Conservation (phyloP, 2,888 invertebrate species). For the Notodonta ziczac region DNA sequence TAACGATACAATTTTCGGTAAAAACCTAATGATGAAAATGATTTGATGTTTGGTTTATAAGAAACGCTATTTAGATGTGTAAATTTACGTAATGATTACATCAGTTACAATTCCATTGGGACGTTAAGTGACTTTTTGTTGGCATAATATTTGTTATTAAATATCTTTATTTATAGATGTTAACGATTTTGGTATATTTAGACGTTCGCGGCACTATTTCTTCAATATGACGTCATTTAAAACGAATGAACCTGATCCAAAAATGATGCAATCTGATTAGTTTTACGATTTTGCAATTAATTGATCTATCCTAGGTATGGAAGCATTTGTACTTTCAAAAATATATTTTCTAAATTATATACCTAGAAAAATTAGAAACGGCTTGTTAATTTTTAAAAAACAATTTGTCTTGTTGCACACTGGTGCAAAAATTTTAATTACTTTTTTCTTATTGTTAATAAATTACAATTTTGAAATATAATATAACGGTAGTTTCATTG, state of each 20-base stretch:
- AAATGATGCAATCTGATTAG: slow-evolving; percentile 2
- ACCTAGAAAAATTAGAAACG: background rate
- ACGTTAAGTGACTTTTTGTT: no score
- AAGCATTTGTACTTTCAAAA: background rate
- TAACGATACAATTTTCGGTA: no score
- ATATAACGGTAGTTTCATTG: background rate
- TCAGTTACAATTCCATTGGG: no score
- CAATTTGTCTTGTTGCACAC: background rate
- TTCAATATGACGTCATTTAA: background rate
- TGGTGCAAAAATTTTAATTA: background rate
- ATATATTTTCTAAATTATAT: slow-evolving; percentile 6
- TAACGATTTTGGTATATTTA: no score
- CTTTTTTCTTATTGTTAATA: background rate
- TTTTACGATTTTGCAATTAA: background rate
- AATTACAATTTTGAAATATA: background rate
- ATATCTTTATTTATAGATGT: no score
- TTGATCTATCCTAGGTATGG: background rate
- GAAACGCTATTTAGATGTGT: no score
- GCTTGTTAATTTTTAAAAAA: background rate
- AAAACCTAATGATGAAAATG: no score
- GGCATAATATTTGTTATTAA: no score
- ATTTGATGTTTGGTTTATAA: no score
- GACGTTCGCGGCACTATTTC: background rate
- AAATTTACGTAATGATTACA: no score
- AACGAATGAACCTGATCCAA: slow-evolving; percentile 1